phyloP scores from a whole-genome alignment of 2,113 vertebrate genomes.

The Poecilia latipinna region DNA sequence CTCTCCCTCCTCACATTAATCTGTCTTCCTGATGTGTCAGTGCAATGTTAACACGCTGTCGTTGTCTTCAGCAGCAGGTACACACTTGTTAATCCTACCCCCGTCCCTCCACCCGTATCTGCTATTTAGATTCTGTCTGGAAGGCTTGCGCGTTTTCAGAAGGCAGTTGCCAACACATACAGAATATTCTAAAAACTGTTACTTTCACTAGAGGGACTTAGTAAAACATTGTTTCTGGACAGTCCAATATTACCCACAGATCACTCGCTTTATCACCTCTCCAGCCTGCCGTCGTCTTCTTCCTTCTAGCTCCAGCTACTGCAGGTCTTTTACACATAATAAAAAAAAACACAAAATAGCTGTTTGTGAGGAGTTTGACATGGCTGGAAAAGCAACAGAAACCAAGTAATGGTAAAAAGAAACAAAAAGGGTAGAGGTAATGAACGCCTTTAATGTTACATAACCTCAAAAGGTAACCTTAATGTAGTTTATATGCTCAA shows the following conservation, averaged over 20 bases:
- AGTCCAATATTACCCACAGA: slow-evolving; percentile 41
- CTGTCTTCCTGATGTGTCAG: slow-evolving; percentile 73
- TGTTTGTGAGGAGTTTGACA: slow-evolving; percentile 23
- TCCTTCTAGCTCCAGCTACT: slow-evolving; percentile 15
- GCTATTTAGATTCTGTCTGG: slow-evolving; percentile 71
- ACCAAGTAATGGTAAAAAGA: not conserved
- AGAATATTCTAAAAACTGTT: slow-evolving; percentile 61
- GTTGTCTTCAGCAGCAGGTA: slow-evolving; percentile 70
- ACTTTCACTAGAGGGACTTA: slow-evolving; percentile 71
- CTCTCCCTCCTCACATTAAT: slow-evolving; percentile 37
- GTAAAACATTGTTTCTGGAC: slow-evolving; percentile 38
- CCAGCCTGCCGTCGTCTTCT: slow-evolving; percentile 53
- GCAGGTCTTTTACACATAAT: slow-evolving; percentile 53
- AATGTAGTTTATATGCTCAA: not conserved
- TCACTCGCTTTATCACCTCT: slow-evolving; percentile 61
- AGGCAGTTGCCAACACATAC: slow-evolving; percentile 69
- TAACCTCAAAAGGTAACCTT: not conserved
- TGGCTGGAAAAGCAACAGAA: not conserved
- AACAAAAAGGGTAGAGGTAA: not conserved
- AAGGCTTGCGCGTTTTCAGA: slow-evolving; percentile 63
- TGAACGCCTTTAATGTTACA: not conserved
- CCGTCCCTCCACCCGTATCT: slow-evolving; percentile 35
- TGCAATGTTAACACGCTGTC: slow-evolving; percentile 75
- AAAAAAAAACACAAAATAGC: not conserved
- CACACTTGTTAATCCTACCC: slow-evolving; percentile 63